Base-by-base conservation (phyloP, 2,113 vertebrate genomes). In the Pycnonotus jocosus region DNA sequence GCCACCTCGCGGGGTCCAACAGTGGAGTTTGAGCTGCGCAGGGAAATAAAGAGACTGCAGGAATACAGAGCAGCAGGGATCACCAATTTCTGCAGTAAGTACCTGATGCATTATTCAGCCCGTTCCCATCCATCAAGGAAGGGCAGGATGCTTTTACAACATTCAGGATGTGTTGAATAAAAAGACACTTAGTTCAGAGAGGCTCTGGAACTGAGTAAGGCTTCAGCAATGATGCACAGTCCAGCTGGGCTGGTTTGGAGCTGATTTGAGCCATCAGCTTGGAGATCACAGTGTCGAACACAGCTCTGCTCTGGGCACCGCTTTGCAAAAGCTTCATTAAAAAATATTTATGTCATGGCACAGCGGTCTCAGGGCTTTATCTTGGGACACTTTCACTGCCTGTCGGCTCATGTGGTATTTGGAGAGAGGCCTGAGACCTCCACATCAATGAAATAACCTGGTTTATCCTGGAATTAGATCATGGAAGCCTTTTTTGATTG, bases 1-100 rank as follows among this genome's bases (percentile, higher is more conserved):
- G 78, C 33, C 33, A 54, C 33, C 73, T 47, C 20, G n/a, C 76
- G 65, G 57, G 95, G 48, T 40, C 62, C 84, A 72, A 88, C 97
- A 99, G 99, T 99, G 98, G 99, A 99, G 96, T 99, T 99, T 97
- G 99, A 99, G 96, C 98, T 99, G 95, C 97, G 98, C 88, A 98
- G 98, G 84, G 99, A 99, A 97, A 99, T 99, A 95, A 98, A 96
- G 93, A 95, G 99, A 40, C 98, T 99, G 19, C 99, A 99, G 97
- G 99, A 99, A 93, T 99, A 99, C 97, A 98, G 99, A 95, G 98
- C 96, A 78, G 99, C 99, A 66, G 99, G 99, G 68, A 99, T 99
- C 98, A 99, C 98, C 97, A 99, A 98, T 78, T 99, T 99, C 98
- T 99, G 99, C 93, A 99, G 99, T 99, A 98, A 99, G 99, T 99